Conservation (phyloP, 1,140 invertebrate genomes). For the Aphaenogaster rudis region DNA sequence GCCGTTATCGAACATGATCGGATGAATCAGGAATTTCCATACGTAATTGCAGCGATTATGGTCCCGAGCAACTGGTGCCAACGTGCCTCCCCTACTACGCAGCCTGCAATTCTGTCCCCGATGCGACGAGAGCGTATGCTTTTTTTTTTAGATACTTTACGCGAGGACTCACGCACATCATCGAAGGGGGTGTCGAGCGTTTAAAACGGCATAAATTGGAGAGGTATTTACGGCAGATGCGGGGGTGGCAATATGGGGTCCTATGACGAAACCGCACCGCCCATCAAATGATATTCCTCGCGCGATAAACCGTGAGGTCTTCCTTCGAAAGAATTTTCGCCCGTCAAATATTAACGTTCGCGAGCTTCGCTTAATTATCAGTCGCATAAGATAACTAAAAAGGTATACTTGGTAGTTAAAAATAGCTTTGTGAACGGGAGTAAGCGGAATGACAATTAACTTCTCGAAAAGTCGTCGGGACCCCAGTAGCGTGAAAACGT, state of each 20-base stretch:
- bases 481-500: constrained; percentile 71
- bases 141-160: constrained; percentile 45
- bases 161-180: constrained; percentile 33
- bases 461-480: constrained; percentile 54
- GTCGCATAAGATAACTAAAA: background rate
- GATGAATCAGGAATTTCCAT: constrained; percentile 86
- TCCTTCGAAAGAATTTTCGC: background rate
- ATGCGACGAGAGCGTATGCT: constrained; percentile 44
- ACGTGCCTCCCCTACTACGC: constrained; percentile 59
- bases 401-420: background rate
- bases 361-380: background rate
- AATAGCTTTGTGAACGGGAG: background rate
- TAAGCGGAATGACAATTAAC: constrained; percentile 58
- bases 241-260: constrained; percentile 78
- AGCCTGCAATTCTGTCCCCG: constrained; percentile 62
- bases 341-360: background rate
- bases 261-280: constrained; percentile 43
- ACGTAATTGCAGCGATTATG: constrained; percentile 85
- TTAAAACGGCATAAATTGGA: constrained; percentile 83
- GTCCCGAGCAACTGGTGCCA: constrained; percentile 82
- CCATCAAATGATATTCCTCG: constrained; percentile 74
- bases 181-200: constrained; percentile 81
- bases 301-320: background rate
- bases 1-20: constrained; percentile 74
- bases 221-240: constrained; percentile 81